A percentile compares a stretch with the other conserved stretches of the same genome.
Conservation (phyloP, 2,113 vertebrate species). For the Myrmecophaga tridactyla region DNA sequence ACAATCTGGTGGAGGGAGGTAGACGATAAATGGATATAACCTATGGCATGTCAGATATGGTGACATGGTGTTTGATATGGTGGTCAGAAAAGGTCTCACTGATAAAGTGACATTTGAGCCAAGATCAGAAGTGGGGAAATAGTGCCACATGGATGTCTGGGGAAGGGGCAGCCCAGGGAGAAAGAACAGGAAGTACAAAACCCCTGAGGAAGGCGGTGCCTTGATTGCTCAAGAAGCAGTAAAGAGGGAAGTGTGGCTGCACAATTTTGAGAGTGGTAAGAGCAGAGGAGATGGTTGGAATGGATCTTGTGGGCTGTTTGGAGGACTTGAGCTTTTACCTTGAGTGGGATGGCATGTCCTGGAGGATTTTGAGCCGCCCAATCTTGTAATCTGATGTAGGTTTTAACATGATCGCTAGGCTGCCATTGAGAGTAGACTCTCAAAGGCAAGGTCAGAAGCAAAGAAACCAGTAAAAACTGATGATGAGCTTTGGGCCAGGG, state of each 20-base stretch:
- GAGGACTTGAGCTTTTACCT: not conserved
- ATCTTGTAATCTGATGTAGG: not conserved
- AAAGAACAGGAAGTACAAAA: not conserved
- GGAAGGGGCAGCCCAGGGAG: not conserved
- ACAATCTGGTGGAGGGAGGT: not conserved
- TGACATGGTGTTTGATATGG: not conserved
- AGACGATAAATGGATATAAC: not conserved
- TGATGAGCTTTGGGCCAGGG: not conserved
- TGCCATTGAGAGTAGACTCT: not conserved
- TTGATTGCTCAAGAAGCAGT: not conserved
- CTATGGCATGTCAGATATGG: not conserved
- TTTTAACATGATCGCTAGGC: not conserved
- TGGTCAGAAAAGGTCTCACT: not conserved
- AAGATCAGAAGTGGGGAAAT: not conserved
- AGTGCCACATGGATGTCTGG: not conserved
- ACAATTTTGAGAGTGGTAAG: not conserved
- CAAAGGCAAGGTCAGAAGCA: not conserved
- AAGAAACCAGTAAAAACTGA: not conserved
- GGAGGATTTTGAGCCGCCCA: not conserved
- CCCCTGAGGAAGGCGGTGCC: not conserved
- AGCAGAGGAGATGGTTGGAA: not conserved
- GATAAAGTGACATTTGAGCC: not conserved
- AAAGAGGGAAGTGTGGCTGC: not conserved
- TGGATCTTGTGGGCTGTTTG: not conserved
- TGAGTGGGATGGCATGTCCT: too few species aligned